Percentiles rank a stretch among this genome's conserved stretches.
These are phyloP conservation scores for Diploscapter pachys DNA, from an alignment of 1,140 invertebrate species.

Conservation along the genomic window DNA sequence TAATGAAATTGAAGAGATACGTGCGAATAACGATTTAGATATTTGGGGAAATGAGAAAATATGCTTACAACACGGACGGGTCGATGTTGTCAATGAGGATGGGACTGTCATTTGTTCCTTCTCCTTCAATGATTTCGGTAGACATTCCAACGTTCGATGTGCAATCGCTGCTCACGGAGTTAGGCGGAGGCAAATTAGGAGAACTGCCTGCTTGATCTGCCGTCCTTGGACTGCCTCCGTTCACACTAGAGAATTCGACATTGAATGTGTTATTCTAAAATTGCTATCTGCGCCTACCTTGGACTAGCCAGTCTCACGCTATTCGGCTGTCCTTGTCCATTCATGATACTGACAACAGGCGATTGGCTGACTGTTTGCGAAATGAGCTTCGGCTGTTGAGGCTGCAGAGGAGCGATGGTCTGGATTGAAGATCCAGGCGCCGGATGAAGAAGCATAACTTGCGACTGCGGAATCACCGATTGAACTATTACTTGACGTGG, in stretches of 20 bases:
- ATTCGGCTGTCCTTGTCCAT: neutral
- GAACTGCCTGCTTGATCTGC: constrained; percentile 25
- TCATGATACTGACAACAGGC: constrained; percentile 17
- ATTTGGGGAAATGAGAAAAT: too few relatives aligned
- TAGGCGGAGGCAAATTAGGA: constrained; percentile 8
- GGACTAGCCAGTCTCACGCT: constrained; percentile 3
- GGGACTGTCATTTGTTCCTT: neutral
- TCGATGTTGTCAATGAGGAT: neutral
- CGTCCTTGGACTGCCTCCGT: constrained; percentile 5
- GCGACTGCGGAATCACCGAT: constrained; percentile 19
- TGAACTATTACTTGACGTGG: constrained; percentile 22
- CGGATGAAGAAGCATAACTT: neutral
- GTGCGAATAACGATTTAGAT: too few relatives aligned
- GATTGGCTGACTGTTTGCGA: neutral
- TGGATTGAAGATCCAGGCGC: neutral
- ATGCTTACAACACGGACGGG: too few relatives aligned
- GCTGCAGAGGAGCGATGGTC: neutral
- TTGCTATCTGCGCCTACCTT: neutral
- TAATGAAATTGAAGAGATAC: too few relatives aligned
- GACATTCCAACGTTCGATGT: too few relatives aligned
- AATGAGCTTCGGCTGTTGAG: neutral
- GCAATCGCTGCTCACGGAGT: too few relatives aligned
- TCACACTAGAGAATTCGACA: constrained; percentile 16
- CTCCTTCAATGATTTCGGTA: neutral
- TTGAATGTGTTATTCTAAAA: neutral